Conservation (phyloP, 2,888 invertebrate genomes). For the Malthinus flaveolus region DNA sequence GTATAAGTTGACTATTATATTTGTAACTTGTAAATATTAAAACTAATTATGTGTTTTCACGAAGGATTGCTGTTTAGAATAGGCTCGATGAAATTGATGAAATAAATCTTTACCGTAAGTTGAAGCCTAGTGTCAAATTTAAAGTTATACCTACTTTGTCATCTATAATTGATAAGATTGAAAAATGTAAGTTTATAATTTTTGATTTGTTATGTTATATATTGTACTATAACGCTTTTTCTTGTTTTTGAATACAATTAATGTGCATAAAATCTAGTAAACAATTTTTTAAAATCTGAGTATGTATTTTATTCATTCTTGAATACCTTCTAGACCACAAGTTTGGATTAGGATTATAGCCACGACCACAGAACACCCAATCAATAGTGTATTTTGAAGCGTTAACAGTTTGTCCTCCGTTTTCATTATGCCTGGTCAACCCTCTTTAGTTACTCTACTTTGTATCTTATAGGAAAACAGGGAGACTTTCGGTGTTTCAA, state of each 20-base stretch:
- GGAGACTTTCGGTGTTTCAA: too few relatives aligned
- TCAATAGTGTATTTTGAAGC: too few relatives aligned
- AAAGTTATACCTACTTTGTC: conserved; percentile 6
- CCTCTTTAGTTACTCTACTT: too few relatives aligned
- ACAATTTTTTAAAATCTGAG: conserved; percentile 8
- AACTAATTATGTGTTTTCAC: conserved; percentile 8
- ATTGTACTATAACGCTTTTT: conserved; percentile 8
- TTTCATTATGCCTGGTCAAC: too few relatives aligned
- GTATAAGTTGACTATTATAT: conserved; percentile 6
- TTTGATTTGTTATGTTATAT: conserved; percentile 2
- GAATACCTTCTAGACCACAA: too few relatives aligned
- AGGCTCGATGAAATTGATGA: conserved; percentile 6
- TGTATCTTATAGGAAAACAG: too few relatives aligned
- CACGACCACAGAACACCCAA: too few relatives aligned
- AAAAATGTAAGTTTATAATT: conserved; percentile 7
- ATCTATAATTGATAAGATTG: conserved; percentile 6
- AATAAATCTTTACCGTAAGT: conserved; percentile 5
- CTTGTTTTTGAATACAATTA: conserved; percentile 8
- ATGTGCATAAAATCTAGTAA: conserved; percentile 8
- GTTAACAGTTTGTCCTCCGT: too few relatives aligned
- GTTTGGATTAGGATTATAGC: too few relatives aligned
- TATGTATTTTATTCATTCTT: neutral
- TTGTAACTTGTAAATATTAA: conserved; percentile 8
- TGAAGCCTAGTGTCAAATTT: conserved; percentile 6
- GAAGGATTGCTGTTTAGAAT: conserved; percentile 7